phyloP scores from a whole-genome alignment of 1,140 invertebrate genomes.

The Varroa destructor region DNA sequence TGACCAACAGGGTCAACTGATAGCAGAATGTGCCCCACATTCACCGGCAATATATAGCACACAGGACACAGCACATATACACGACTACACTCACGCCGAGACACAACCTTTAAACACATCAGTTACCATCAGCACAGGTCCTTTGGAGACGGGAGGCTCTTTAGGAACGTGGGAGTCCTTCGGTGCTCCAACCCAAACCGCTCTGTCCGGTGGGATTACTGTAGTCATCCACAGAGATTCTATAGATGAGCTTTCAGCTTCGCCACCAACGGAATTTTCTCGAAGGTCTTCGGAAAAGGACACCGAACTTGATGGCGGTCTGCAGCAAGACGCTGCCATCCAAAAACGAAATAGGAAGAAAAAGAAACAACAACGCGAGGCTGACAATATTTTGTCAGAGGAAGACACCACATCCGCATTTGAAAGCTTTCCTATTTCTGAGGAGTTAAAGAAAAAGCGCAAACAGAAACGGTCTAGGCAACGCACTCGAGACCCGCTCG shows the following conservation, averaged over 20 bases:
- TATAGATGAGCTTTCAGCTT: slow-evolving; percentile 22
- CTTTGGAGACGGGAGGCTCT: too few relatives aligned
- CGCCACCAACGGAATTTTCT: slow-evolving; percentile 13
- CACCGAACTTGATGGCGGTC: neutral
- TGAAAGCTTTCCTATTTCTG: neutral
- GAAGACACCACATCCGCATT: slow-evolving; percentile 7
- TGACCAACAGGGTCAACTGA: too few relatives aligned
- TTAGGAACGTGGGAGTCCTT: neutral
- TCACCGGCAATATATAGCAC: too few relatives aligned
- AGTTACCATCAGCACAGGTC: too few relatives aligned
- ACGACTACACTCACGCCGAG: neutral
- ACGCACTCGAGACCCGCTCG: neutral
- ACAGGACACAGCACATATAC: neutral
- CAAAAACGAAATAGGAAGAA: slow-evolving; percentile 8
- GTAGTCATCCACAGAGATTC: slow-evolving; percentile 16
- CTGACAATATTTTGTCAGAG: neutral
- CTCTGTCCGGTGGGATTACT: neutral
- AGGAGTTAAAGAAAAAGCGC: neutral
- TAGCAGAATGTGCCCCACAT: too few relatives aligned
- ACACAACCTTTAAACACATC: neutral
- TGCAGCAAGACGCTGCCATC: neutral
- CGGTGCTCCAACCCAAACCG: neutral
- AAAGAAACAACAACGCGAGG: neutral
- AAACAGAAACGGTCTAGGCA: neutral
- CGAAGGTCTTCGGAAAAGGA: slow-evolving; percentile 21